Conservation (phyloP, 2,888 invertebrate species). For the Pristionchus maxplancki region DNA sequence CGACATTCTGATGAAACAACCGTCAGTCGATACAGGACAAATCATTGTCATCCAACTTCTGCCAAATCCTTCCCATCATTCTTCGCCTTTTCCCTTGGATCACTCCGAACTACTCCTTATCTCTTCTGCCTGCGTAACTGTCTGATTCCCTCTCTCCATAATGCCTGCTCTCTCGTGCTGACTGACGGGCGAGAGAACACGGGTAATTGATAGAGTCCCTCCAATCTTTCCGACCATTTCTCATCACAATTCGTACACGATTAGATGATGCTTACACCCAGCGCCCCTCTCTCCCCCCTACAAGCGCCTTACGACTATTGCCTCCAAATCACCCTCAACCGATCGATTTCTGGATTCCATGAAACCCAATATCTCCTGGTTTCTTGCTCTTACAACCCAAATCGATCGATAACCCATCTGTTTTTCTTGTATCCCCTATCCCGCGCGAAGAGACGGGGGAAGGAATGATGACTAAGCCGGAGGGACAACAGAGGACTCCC, state of each 20-base stretch:
- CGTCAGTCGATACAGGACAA: not conserved
- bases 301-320: conserved; percentile 20
- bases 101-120: conserved; percentile 18
- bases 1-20: not conserved
- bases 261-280: conserved; percentile 27
- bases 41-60: not conserved
- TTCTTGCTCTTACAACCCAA: not conserved
- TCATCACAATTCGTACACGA: conserved; percentile 39
- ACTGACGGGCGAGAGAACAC: not conserved
- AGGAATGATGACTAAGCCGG: conserved; percentile 39
- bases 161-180: not conserved
- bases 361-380: not conserved
- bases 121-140: not conserved
- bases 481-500: conserved; percentile 20
- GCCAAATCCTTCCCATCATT: not conserved
- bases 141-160: not conserved
- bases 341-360: not conserved
- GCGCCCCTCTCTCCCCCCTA: not conserved
- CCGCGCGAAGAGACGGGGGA: not conserved
- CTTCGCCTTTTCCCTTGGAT: not conserved
- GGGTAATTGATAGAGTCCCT: not conserved
- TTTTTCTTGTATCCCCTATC: conserved; percentile 9
- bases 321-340: not conserved
- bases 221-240: too few species aligned
- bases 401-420: conserved; percentile 31